Evolutionary conservation across 2,888 invertebrate genomes (phyloP), one percentile per base, ranked within the genome.

Genomic region (Microplitis deprimator): DNA sequence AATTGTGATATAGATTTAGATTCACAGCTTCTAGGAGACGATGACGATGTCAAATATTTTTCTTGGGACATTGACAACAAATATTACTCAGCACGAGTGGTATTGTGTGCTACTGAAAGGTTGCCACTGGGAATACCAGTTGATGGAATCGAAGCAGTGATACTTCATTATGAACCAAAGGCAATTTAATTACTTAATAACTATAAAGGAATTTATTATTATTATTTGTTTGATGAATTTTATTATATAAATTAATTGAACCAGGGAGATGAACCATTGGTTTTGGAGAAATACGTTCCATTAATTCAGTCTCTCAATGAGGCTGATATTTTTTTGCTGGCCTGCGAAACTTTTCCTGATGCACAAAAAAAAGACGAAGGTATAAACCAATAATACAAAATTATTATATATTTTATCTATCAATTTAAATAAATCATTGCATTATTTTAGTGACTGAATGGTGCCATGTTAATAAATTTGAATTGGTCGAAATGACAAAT

Each of bases 391-490:
- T 60, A 64, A 75, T 38, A 4, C 13, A n/a, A 61, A 6, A 16
- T 59, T 17, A 59, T 72, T 50, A 8, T 65, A 64, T 71, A 50
- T 50, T 61, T 60, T 7, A 76, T 6, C 38, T 20, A 29, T 39
- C 65, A 68, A 61, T 40, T 69, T 68, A 38, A 60, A 50, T 74
- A 13, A 10, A 60, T 73, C 68, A 69, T 84, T 85, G 72, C 85
- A 84, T 81, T 79, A 68, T 84, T 74, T 77, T 86, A 90, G 93
- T 92, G 17, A 89, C 90, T 78, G 91, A 92, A 80, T 95, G 95
- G 95, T 95, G 94, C 87, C 89, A 94, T 69, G 90, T 92, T 79
- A 91, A 92, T 84, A 92, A 92, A 17, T 95, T 93, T 90, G 95
- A 95, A 86, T 89, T 95, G 75, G 92, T 95, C 13, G 94, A 95